phyloP scores from a whole-genome alignment of 1,140 invertebrate genomes.

The Phocides pigmalion region DNA sequence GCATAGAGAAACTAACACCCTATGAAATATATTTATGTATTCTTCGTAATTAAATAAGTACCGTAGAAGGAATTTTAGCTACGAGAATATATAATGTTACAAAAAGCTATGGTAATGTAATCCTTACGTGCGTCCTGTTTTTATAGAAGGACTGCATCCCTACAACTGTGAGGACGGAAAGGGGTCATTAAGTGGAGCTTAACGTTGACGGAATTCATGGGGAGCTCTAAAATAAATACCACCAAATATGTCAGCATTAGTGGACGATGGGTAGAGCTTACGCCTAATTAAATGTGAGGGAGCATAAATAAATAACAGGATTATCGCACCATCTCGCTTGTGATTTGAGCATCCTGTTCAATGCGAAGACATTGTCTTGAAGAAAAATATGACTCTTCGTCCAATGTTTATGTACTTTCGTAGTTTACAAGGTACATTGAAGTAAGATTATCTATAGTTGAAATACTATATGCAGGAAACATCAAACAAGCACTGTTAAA shows the following conservation, averaged over 20 bases:
- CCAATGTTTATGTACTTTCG: constrained; percentile 17
- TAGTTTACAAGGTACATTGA: constrained; percentile 23
- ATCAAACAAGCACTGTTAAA: constrained; percentile 25
- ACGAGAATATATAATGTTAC: too few species aligned
- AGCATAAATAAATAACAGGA: constrained; percentile 71
- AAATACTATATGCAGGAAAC: constrained; percentile 26
- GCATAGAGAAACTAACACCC: neutral
- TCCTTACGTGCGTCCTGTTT: constrained; percentile 32
- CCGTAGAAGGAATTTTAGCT: too few species aligned
- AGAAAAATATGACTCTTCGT: constrained; percentile 25
- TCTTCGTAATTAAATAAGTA: too few species aligned
- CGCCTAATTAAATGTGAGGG: constrained; percentile 56
- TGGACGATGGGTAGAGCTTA: constrained; percentile 42
- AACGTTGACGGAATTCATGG: constrained; percentile 47
- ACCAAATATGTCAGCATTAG: constrained; percentile 55
- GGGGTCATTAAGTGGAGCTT: constrained; percentile 55
- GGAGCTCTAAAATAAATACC: constrained; percentile 60
- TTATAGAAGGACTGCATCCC: constrained; percentile 41
- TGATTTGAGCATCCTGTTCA: constrained; percentile 45
- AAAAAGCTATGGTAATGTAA: constrained; percentile 1
- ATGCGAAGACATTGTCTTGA: constrained; percentile 32
- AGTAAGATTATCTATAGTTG: constrained; percentile 25
- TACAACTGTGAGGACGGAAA: constrained; percentile 45
- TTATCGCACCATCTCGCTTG: constrained; percentile 65
- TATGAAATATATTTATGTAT: too few species aligned